Evolutionary conservation across 2,888 invertebrate genomes (phyloP).

Genomic region (Barypeithes pellucidus): DNA sequence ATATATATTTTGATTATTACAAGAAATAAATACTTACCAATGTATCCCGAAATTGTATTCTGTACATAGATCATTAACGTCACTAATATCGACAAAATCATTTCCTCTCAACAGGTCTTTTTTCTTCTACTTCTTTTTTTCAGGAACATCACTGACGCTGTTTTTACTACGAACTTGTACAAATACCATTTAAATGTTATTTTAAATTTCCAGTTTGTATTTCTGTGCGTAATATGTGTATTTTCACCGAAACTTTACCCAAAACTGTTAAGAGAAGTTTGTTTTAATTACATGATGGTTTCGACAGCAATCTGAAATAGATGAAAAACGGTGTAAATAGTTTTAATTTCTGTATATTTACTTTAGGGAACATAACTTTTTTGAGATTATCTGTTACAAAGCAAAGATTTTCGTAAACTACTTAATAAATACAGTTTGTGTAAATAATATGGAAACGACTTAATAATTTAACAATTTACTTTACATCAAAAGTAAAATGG

Average conservation of each 20-base stretch:
- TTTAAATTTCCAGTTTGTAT: constrained; percentile 25
- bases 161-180: constrained; percentile 50
- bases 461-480: too few relatives aligned
- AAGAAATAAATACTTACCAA: constrained; percentile 60
- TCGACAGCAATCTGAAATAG: constrained; percentile 31
- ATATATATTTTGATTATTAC: neutral
- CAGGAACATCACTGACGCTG: constrained; percentile 59
- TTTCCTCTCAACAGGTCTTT: constrained; percentile 54
- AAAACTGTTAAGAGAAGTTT: constrained; percentile 22
- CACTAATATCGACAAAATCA: constrained; percentile 57
- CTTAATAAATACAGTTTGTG: too few relatives aligned
- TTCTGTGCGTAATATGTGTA: constrained; percentile 52
- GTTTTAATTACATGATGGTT: constrained; percentile 35
- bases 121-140: constrained; percentile 56
- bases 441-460: too few relatives aligned
- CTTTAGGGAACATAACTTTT: constrained; percentile 2
- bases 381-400: neutral
- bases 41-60: constrained; percentile 56
- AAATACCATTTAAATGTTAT: constrained; percentile 52
- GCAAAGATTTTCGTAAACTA: too few relatives aligned
- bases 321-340: constrained; percentile 14
- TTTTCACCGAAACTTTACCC: constrained; percentile 49
- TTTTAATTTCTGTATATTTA: constrained; percentile 30
- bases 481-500: too few relatives aligned
- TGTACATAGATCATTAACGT: constrained; percentile 56